Evolutionary conservation across 2,797 vertebrate genomes (phyloP), one percentile per base, ranked within the genome.

Genomic region (Trachurus trachurus): DNA sequence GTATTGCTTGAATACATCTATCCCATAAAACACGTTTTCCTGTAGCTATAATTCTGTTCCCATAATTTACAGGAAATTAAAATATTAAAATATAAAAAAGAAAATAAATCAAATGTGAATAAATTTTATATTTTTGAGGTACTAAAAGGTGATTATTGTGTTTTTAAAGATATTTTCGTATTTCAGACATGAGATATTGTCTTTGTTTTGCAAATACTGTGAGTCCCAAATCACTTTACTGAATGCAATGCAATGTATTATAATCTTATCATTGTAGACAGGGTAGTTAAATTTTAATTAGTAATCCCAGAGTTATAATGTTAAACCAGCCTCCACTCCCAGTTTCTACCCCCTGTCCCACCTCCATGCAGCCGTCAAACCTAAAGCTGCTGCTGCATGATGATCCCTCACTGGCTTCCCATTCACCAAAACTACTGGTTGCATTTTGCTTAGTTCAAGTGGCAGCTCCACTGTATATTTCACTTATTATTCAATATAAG

Each of bases 21-120:
- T 26, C 26, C 26, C 26, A 3, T 26, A 26, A 26, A 26, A 26
- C 11, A 52, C 8, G 19, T 17, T 60, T 22, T 53, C 19, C 34
- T 60, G 9, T 12, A 7, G 31, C 11, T 22, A 42, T 26, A n/a
- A n/a, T 60, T 13, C 21, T 58, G 13, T 21, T 9, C 10, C 16
- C 8, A 54, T 49, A 19, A 40, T 40, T 50, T 50, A 67, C 16
- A 62, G 21, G 22, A 40, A 47, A 62, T 66, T 21, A 61, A 16
- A 49, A n/a, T n/a, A n/a, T n/a, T n/a, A n/a, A 3, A 26, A 26
- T 26, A 26, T 26, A 26, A 26, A 26, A 26, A 26, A 26, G 26
- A 26, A 26, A 1, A 26, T 26, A 26, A 26, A 26, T 26, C 3
- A 26, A 26, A 26, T 26, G 26, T 26, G 26, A 26, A 26, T 26